Evolutionary conservation across 2,113 vertebrate species (phyloP).

Genomic region (Pleuronectes platessa): DNA sequence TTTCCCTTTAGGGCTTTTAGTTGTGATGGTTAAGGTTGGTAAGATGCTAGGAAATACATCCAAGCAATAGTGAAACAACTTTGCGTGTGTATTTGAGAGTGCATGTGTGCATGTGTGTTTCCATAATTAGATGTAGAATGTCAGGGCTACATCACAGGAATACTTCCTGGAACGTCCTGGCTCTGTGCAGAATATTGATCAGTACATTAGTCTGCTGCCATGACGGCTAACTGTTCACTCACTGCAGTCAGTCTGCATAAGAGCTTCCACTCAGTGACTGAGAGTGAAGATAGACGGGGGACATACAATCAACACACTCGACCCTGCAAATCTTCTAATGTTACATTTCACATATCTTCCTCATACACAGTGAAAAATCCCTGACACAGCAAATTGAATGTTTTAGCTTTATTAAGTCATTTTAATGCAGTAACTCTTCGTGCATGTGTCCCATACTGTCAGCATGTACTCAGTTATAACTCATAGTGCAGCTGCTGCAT

Average conservation of each 20-base stretch:
- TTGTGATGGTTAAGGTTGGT: not conserved
- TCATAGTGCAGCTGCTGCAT: not conserved
- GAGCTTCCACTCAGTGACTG: conserved; percentile 29
- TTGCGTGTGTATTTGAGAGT: not conserved
- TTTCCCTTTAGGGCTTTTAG: not conserved
- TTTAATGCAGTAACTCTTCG: not conserved
- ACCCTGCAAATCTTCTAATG: not conserved
- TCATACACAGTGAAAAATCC: not conserved
- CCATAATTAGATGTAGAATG: conserved; percentile 54
- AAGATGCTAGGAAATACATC: not conserved
- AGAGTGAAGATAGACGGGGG: conserved; percentile 20
- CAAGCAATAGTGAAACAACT: not conserved
- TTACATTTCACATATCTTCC: not conserved
- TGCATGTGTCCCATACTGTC: not conserved
- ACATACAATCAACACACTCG: conserved; percentile 9
- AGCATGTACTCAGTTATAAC: not conserved
- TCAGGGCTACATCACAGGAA: conserved; percentile 45
- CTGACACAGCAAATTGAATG: not conserved
- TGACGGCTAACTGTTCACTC: not conserved
- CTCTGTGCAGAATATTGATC: conserved; percentile 64
- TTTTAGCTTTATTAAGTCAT: not conserved
- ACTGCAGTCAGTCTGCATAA: conserved; percentile 41
- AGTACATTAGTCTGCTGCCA: conserved; percentile 53
- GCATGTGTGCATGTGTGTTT: conserved; percentile 25
- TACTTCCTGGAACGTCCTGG: conserved; percentile 54